Evolutionary conservation across 1,140 invertebrate genomes (phyloP).

Genomic region (Drosophila nasuta): DNA sequence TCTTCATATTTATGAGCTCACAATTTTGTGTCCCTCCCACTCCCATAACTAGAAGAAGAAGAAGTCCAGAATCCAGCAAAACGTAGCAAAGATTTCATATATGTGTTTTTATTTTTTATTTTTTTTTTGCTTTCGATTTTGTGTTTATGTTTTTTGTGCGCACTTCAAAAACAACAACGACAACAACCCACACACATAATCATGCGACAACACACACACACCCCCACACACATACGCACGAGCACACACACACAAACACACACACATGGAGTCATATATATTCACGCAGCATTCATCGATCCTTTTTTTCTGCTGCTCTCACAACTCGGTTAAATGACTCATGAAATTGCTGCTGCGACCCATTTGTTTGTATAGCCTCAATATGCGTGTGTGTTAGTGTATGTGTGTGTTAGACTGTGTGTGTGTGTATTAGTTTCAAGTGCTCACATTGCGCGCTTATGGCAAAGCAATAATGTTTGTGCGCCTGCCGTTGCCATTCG

Average conservation of each 20-base stretch:
- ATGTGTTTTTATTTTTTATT: constrained; percentile 63
- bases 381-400: constrained; percentile 1
- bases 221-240: constrained; percentile 38
- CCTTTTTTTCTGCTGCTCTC: constrained; percentile 62
- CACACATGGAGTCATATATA: constrained; percentile 25
- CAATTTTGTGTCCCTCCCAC: constrained; percentile 3
- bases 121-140: constrained; percentile 71
- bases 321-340: constrained; percentile 80
- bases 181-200: constrained; percentile 55
- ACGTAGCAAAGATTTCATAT: constrained; percentile 71
- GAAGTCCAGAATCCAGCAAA: constrained; percentile 46
- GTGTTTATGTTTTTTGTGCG: constrained; percentile 79
- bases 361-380: constrained; percentile 61
- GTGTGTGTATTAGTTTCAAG: constrained; percentile 70
- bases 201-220: constrained; percentile 56
- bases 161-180: constrained; percentile 52
- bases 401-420: constrained; percentile 18
- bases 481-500: constrained; percentile 52
- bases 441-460: constrained; percentile 68
- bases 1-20: constrained; percentile 59
- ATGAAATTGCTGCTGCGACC: constrained; percentile 81
- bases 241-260: constrained; percentile 34
- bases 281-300: constrained; percentile 47
- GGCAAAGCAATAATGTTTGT: constrained; percentile 80
- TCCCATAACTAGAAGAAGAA: constrained; percentile 1